Evolutionary conservation across 2,888 invertebrate genomes (phyloP).

Genomic region (Papilio gigon): DNA sequence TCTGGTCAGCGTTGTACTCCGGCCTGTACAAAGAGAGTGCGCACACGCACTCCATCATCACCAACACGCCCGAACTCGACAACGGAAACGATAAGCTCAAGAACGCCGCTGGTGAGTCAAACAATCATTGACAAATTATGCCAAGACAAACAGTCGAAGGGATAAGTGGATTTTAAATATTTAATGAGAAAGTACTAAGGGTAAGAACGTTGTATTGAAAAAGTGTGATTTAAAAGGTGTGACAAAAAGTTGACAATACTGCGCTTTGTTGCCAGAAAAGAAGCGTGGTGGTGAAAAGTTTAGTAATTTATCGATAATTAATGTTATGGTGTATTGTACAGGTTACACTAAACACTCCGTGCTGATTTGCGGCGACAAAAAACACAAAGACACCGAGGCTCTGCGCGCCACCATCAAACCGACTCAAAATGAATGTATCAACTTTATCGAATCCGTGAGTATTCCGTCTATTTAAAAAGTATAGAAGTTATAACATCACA

Average conservation of each 20-base stretch:
- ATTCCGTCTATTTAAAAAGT: neutral
- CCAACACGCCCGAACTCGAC: conserved; percentile 80
- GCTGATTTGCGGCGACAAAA: conserved; percentile 85
- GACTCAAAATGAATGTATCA: conserved; percentile 85
- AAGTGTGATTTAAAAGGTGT: too few species aligned
- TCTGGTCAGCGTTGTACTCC: conserved; percentile 49
- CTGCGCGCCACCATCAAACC: conserved; percentile 80
- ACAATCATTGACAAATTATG: neutral
- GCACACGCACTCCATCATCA: conserved; percentile 83
- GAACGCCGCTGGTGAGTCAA: conserved; percentile 80
- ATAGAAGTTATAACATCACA: neutral
- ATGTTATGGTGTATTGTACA: conserved; percentile 47
- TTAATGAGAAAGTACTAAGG: too few species aligned
- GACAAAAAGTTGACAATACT: too few species aligned
- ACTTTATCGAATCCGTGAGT: conserved; percentile 85
- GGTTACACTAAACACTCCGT: conserved; percentile 84
- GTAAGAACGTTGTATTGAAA: too few species aligned
- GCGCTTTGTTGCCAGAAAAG: too few species aligned
- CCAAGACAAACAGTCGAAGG: neutral
- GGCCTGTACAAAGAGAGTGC: conserved; percentile 80
- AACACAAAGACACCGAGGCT: conserved; percentile 81
- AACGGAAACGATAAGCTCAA: conserved; percentile 81
- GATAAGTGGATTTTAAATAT: too few species aligned
- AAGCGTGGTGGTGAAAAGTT: neutral
- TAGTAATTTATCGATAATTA: neutral